phyloP scores from a whole-genome alignment of 2,113 vertebrate species.

The Cynocephalus volans region DNA sequence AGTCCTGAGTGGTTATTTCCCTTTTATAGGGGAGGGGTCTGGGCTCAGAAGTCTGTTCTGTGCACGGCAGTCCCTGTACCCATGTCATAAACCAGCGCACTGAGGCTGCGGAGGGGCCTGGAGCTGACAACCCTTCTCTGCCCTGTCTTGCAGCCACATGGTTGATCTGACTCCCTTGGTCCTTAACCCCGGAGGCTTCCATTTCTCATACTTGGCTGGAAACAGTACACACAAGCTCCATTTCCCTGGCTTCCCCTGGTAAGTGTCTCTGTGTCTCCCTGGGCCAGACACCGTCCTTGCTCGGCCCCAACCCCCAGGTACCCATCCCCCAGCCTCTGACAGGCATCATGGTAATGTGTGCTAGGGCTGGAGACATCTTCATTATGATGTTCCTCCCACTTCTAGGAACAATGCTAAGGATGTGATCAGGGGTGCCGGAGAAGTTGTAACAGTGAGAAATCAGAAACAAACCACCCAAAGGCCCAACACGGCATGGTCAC shows the following conservation, averaged over 20 bases:
- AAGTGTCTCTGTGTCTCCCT: background rate
- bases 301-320: too few relatives aligned
- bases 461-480: background rate
- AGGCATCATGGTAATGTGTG: background rate
- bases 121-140: background rate
- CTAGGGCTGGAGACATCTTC: too few relatives aligned
- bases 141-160: constrained; percentile 72
- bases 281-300: background rate
- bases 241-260: constrained; percentile 69
- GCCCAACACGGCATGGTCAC: background rate
- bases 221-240: constrained; percentile 52
- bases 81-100: too few relatives aligned
- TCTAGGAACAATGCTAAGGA: background rate
- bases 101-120: too few relatives aligned
- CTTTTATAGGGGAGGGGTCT: background rate
- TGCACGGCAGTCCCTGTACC: too few relatives aligned
- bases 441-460: background rate
- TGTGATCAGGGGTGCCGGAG: background rate
- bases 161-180: constrained; percentile 79
- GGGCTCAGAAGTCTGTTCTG: background rate
- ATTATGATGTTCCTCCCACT: background rate
- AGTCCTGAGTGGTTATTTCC: too few relatives aligned
- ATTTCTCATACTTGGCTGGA: constrained; percentile 64
- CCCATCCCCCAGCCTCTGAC: background rate
- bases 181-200: constrained; percentile 76